These are phyloP conservation scores for Burhinus oedicnemus DNA, from an alignment of 2,113 vertebrate species.

Conservation along the genomic window DNA sequence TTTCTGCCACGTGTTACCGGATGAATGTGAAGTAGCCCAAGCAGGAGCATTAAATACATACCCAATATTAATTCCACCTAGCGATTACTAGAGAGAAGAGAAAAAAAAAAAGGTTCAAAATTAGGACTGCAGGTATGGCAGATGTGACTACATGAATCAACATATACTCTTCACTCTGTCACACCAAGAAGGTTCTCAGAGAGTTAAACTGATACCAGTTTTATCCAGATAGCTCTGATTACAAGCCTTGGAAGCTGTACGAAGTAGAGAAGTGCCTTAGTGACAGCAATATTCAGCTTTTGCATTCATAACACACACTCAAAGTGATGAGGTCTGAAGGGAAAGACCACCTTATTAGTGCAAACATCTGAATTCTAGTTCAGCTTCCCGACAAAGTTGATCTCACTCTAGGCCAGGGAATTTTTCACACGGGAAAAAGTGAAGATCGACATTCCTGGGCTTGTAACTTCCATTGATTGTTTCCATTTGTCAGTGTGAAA, in stretches of 20 bases:
- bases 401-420: neutral
- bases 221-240: neutral
- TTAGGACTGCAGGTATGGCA: neutral
- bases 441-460: neutral
- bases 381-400: neutral
- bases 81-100: neutral
- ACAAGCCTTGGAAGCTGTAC: neutral
- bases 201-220: neutral
- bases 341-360: neutral
- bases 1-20: neutral
- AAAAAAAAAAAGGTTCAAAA: neutral
- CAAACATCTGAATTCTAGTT: neutral
- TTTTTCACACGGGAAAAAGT: slow-evolving; percentile 31
- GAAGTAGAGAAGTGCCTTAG: neutral
- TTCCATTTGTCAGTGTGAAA: slow-evolving; percentile 21
- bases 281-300: neutral
- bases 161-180: neutral
- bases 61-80: neutral
- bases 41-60: neutral
- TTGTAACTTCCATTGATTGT: neutral
- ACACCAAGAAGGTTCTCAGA: neutral
- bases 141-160: neutral
- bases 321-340: neutral
- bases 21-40: neutral
- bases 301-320: neutral